Evolutionary conservation across 30 jellyfish, hydroid and myxozoan species (phyloP), one percentile per base, ranked within the genome.

Genomic region (Cassiopea xamachana): DNA sequence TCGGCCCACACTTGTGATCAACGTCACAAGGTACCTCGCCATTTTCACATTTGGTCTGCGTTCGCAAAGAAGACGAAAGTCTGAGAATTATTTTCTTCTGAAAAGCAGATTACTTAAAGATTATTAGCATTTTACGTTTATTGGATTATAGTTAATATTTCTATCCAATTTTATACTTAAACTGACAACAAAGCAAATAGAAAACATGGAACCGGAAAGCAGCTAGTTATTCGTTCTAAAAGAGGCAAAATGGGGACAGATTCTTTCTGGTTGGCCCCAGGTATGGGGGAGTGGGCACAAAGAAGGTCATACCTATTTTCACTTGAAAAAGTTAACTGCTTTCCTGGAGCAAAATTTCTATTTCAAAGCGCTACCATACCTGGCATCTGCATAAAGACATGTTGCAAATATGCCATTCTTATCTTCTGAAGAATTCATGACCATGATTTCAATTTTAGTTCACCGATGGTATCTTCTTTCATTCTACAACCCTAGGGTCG

Each of bases 121-220:
- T 71, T 19, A 43, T 27, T 71, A 39, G 16, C 50, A 71, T 71
- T 71, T 6, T 5, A 71, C 16, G 10, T 71, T 71, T 71, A 71
- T 71, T 71, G 80, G 80, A 71, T 71, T 71, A 10, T 51, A 8
- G 58, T 71, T 19, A 17, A 43, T 71, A 6, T 71, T 19, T 10
- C 27, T 71, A 71, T 71, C 80, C 80, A 44, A 76, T 76, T 76
- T 76, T 18, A 44, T 2, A 76, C 85, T 55, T 47, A 76, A 76
- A 43, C 9, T 19, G 2, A 71, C 80, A 18, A 18, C 17, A 71
- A 4, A 71, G 18, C 50, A 18, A 43, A 19, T 19, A 16, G 51
- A 71, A 71, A 71, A 71, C 15, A 71, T 71, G 80, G 80, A 71
- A 71, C 74, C 27, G 80, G 80, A 71, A 71, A 14, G 27, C 7